Evolutionary conservation across 2,797 vertebrate genomes (phyloP), one percentile per base, ranked within the genome.

Genomic region (Myiotriccus ornatus): DNA sequence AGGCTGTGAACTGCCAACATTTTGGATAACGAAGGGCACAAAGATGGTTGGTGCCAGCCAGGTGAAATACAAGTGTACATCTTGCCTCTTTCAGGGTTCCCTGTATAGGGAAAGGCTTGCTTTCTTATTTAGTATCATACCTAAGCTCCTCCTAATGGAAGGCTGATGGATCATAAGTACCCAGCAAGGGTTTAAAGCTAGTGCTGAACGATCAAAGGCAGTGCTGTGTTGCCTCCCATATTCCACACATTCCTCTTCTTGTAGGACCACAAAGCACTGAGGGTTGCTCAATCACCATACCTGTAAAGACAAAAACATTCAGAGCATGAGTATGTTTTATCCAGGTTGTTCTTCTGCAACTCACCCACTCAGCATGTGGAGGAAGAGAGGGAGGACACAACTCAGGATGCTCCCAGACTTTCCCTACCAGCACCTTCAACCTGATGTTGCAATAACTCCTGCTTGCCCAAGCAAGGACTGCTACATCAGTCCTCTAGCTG

Each of bases 311-410:
- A 49, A 47, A 68, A 83, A 43, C 10, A 9, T 35, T 2, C 5
- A 50, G 11, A 0, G 2, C 0, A 0, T 35, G 10, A 49, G 7
- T 6, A 28, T 28, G 49, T 80, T 89, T 34, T 44, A 53, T 37
- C 8, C 35, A 34, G 27, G 35, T 8, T 67, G 27, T 25, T 59
- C 39, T 47, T 34, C 18, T 23, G 18, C 46, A 84, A 22, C 35
- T 43, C 10, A 6, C 5, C 15, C 30, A 9, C 25, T 27, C 3
- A 0, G 3, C 13, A 14, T 0, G 0, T 1, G 3, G 39, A 62
- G 22, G 17, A 12, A 75, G 44, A 32, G 44, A 62, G 24, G 27
- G 14, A 78, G 44, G 37, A 56, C 5, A 10, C 25, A 71, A 37
- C 2, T 7, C 10, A n/a, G 28, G 18, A 25, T 47, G 18, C 21